Evolutionary conservation across 2,113 vertebrate genomes (phyloP), one percentile per base, ranked within the genome.

Genomic region (Coptodon rendalli): DNA sequence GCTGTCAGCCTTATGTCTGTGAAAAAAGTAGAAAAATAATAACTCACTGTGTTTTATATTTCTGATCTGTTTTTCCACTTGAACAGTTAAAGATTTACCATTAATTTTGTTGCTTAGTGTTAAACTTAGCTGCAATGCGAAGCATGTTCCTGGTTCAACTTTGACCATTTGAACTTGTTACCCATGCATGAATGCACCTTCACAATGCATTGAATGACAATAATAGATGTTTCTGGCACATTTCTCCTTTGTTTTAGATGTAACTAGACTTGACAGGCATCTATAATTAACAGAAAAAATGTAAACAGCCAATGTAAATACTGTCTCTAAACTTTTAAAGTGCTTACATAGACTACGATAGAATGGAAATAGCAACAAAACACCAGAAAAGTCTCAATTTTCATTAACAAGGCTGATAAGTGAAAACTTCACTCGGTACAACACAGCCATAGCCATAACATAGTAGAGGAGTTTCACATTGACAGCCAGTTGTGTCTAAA

Each of bases 401-500:
- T 9, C 48, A 78, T 38, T 7, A 78, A 63, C 12, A 10, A 40
- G 14, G 17, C 85, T 43, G 31, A 4, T 16, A 19, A 73, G 76
- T 16, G 27, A 63, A 76, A 56, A 36, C 24, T 40, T 10, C 17
- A 40, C 45, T 59, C 40, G 73, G 31, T 24, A 9, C 4, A 19
- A 24, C 81, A 27, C 43, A 48, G 48, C 40, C 27, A 27, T 17
- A 78, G 14, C 27, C 9, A 27, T 57, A 22, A 56, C 45, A 53
- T 6, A 34, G 53, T 34, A 43, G 68, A 87, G n/a, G 6, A 16
- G 36, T 40, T 76, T 86, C 43, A 89, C 43, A 3, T 79, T 59
- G 36, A 79, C 86, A 91, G 87, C 89, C 89, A 80, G 86, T 54
- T 54, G 76, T 90, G 19, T 54, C 68, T 40, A 8, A 56, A 88